A percentile compares a stretch with the other conserved stretches of the same genome.
Evolutionary conservation across 2,888 invertebrate species (phyloP).

Genomic region (Aradus depressus): DNA sequence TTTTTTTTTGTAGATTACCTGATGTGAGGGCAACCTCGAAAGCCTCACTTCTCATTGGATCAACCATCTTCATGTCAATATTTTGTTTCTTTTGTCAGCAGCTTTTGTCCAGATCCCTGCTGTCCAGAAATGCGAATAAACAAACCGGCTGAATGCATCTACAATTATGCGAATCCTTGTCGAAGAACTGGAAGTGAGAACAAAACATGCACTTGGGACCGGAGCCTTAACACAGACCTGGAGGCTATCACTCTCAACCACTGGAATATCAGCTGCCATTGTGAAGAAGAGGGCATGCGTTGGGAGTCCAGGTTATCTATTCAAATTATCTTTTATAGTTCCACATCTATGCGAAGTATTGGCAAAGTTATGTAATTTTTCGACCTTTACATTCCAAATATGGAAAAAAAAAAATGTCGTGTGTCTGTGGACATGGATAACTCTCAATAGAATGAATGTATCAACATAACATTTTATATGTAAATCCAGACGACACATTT

Average conservation of each 20-base stretch:
- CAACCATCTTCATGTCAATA: neutral
- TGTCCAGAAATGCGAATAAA: constrained; percentile 44
- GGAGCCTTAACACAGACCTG: constrained; percentile 40
- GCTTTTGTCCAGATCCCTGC: constrained; percentile 56
- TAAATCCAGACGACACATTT: too few species aligned
- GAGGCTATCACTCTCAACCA: constrained; percentile 43
- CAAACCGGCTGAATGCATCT: constrained; percentile 39
- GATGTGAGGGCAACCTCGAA: too few species aligned
- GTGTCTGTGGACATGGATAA: too few species aligned
- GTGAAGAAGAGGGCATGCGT: constrained; percentile 41
- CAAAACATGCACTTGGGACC: constrained; percentile 37
- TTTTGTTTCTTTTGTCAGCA: neutral
- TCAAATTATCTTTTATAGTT: constrained; percentile 9
- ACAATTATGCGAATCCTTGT: constrained; percentile 44
- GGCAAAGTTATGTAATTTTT: too few species aligned
- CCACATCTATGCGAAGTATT: too few species aligned
- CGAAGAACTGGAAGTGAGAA: constrained; percentile 25
- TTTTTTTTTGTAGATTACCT: too few species aligned
- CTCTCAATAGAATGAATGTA: too few species aligned
- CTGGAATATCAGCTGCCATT: constrained; percentile 51
- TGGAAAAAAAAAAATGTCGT: too few species aligned
- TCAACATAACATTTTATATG: too few species aligned
- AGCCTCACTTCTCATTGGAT: too few species aligned
- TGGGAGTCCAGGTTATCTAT: constrained; percentile 44
- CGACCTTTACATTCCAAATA: too few species aligned